A percentile compares a stretch with the other conserved stretches of the same genome.
These are phyloP conservation scores for Glaucopsyche alexis DNA, from an alignment of 2,888 invertebrate genomes.

Conservation along the genomic window DNA sequence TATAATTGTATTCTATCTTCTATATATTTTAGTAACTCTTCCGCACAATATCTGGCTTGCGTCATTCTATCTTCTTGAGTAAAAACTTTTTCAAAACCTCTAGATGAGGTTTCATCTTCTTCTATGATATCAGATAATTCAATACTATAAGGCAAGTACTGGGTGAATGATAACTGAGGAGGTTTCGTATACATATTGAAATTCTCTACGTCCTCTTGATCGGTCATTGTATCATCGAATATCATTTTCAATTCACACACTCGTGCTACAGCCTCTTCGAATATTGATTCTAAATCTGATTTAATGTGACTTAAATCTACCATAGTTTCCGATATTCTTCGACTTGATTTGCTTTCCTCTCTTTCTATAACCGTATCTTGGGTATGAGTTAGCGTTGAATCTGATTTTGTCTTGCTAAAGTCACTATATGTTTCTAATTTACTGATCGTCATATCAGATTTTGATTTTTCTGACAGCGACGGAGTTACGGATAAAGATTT, in stretches of 20 bases:
- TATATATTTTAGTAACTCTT: conserved; percentile 60
- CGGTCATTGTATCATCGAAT: conserved; percentile 63
- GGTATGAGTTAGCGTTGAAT: conserved; percentile 70
- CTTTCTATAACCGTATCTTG: conserved; percentile 72
- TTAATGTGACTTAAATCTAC: conserved; percentile 67
- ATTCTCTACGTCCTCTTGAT: conserved; percentile 68
- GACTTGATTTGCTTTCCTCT: conserved; percentile 51
- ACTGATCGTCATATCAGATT: conserved; percentile 72
- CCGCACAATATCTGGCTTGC: conserved; percentile 54
- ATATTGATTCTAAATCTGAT: conserved; percentile 65
- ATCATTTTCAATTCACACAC: conserved; percentile 52
- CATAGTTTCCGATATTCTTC: conserved; percentile 68
- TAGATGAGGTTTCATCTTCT: conserved; percentile 69
- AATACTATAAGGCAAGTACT: conserved; percentile 58
- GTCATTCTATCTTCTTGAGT: conserved; percentile 54
- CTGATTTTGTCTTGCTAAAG: conserved; percentile 73
- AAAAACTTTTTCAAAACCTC: conserved; percentile 49
- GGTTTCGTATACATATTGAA: conserved; percentile 69
- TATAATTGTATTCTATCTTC: conserved; percentile 55
- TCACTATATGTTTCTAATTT: conserved; percentile 69
- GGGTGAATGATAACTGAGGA: conserved; percentile 50
- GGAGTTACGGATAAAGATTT: conserved; percentile 62
- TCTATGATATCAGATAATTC: conserved; percentile 71
- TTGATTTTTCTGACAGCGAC: conserved; percentile 68
- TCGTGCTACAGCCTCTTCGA: conserved; percentile 57